Evolutionary conservation across 2,113 vertebrate genomes (phyloP), one percentile per base, ranked within the genome.

Genomic region (Eulemur macaco): DNA sequence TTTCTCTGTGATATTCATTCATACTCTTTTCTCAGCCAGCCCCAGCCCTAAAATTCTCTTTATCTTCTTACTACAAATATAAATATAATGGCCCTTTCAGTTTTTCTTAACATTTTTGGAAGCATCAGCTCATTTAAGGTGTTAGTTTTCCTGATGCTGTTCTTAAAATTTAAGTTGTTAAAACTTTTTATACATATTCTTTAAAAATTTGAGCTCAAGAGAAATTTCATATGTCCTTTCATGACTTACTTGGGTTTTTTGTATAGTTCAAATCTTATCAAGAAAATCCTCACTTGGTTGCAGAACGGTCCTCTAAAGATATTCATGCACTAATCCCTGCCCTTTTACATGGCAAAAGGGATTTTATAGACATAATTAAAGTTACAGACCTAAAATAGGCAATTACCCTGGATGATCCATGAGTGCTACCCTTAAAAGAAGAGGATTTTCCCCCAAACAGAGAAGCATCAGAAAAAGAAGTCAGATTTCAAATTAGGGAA

Each of bases 121-220:
- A 92, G n/a, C 27, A 64, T 66, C 37, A 78, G 14, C 60, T 93
- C 39, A 94, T 86, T 68, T 42, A 47, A 42, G 20, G 27, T 92
- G 10, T 80, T 74, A 76, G 27, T 52, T 64, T 86, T 89, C 47
- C 25, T 89, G n/a, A 94, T 1, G 31, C 20, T 93, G 29, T 78
- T 95, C 27, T 82, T 94, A 86, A 91, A 94, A 58, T 92, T 66
- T 82, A 52, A 87, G 58, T 85, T 71, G 74, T 92, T 23, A 78
- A 94, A 60, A 56, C 1, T 37, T 71, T 37, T 52, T 84, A 31
- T 71, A 88, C 3, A 12, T 29, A 66, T 56, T 93, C 71, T 76
- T 90, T 47, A 80, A 88, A 88, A 92, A 25, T 27, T 63, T 87
- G 23, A 83, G 11, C 23, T 89, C 37, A 68, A 76, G 21, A 5